Conservation (phyloP, 2,797 vertebrate genomes). For the Trachops cirrhosus region DNA sequence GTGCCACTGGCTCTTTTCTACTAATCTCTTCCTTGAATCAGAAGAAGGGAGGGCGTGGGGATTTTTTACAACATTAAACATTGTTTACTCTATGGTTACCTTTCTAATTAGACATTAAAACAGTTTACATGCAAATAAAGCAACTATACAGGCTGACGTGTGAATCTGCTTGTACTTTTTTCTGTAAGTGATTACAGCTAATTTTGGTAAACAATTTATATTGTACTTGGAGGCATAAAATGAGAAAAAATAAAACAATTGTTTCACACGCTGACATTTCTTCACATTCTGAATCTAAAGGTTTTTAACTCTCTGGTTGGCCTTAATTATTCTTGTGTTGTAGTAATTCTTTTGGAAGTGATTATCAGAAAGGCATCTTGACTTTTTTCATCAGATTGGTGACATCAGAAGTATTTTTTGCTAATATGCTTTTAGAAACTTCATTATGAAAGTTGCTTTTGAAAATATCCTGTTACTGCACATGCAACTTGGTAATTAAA, state of each 20-base stretch:
- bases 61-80: slow-evolving; percentile 59
- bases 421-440: slow-evolving; percentile 17
- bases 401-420: slow-evolving; percentile 18
- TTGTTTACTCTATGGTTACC: slow-evolving; percentile 73
- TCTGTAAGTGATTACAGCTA: slow-evolving; percentile 73
- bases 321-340: slow-evolving; percentile 67
- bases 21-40: slow-evolving; percentile 28
- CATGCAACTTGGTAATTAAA: background rate
- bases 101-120: slow-evolving; percentile 76
- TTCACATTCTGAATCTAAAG: slow-evolving; percentile 68
- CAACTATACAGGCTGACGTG: slow-evolving; percentile 64
- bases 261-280: slow-evolving; percentile 73
- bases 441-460: background rate
- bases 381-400: slow-evolving; percentile 9
- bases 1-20: background rate
- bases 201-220: slow-evolving; percentile 78
- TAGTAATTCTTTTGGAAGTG: slow-evolving; percentile 47
- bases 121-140: slow-evolving; percentile 77
- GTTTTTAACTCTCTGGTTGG: slow-evolving; percentile 64
- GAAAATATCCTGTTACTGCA: slow-evolving; percentile 26
- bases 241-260: slow-evolving; percentile 65
- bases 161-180: slow-evolving; percentile 65
- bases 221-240: slow-evolving; percentile 72
- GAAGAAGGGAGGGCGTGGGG: background rate
- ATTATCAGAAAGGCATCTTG: slow-evolving; percentile 46